Percentiles rank a stretch among this genome's conserved stretches.
These are phyloP conservation scores for Drosophila anomalata DNA, from an alignment of 2,888 invertebrate species.

Conservation along the genomic window DNA sequence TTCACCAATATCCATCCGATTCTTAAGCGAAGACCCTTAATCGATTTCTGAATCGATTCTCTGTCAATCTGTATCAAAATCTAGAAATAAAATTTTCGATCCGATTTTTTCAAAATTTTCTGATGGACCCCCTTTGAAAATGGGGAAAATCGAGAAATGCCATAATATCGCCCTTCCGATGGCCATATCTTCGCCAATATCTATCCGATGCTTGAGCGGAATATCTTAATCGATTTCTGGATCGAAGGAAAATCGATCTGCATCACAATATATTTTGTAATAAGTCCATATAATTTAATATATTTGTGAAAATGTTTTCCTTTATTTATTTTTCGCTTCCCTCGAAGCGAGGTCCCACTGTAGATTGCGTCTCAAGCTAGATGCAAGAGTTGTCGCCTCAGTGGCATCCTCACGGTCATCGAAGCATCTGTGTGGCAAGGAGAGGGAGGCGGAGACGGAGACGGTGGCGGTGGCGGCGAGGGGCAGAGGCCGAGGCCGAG, in stretches of 20 bases:
- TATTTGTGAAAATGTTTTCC: no score
- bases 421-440: slow-evolving; percentile 46
- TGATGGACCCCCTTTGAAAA: background rate
- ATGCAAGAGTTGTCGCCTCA: slow-evolving; percentile 54
- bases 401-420: slow-evolving; percentile 69
- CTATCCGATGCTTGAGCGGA: no score
- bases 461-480: slow-evolving; percentile 3
- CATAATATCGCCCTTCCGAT: no score
- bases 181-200: no score
- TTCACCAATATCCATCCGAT: background rate
- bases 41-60: background rate
- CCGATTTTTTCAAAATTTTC: background rate
- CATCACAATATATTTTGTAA: no score
- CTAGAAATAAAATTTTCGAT: background rate
- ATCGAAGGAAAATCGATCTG: no score
- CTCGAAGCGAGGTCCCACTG: background rate
- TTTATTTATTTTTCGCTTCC: background rate
- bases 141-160: background rate
- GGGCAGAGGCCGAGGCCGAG: background rate
- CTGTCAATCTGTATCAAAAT: background rate
- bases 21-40: background rate
- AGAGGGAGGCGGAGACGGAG: background rate
- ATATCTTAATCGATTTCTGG: no score
- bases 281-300: no score
- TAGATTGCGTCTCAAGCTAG: slow-evolving; percentile 11